Base-by-base conservation (phyloP, 2,113 vertebrate species). In the Oophaga pumilio region DNA sequence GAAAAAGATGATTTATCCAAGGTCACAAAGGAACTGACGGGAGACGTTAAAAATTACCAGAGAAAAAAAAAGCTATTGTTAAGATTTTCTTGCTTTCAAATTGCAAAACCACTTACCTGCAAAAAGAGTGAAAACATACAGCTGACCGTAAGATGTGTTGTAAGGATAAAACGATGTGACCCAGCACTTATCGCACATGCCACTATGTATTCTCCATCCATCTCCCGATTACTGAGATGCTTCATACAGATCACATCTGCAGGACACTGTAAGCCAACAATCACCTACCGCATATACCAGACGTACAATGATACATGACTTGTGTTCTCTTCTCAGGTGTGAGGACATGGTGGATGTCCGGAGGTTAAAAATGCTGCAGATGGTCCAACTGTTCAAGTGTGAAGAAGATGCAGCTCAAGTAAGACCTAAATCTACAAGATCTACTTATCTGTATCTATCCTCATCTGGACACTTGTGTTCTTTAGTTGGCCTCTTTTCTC, bases 351-450 rank as follows among this genome's bases (percentile, higher is more conserved):
- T 97, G 85, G 97, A 97, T 24, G 97, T 97, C 57, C 92, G 97
- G 85, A 94, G 98, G 84, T 93, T 99, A 90, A 99, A 99, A 94
- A 99, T 99, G 97, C 96, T 99, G 62, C 98, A 99, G 93, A 99
- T 99, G 97, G 98, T 99, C 13, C 98, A 99, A 89, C 91, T 99
- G 81, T 99, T 99, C 93, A 99, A 99, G 92, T 99, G 98, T 92
- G 98, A 99, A 93, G 98, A 99, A 89, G 98, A 99, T 52, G 97
- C 98, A 81, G 94, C 96, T 82, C 97, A 97, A 95, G 97, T 97
- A 90, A 91, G 83, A 20, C 90, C 53, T 68, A 53, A 49, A 24
- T 43, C 33, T 43, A n/a, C 57, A 77, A 73, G 12, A 11, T n/a
- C 8, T 43, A 43, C 33, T 43, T 43, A 43, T 43, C 33, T 43